Evolutionary conservation across 2,113 vertebrate genomes (phyloP).

Genomic region (Gavia stellata): DNA sequence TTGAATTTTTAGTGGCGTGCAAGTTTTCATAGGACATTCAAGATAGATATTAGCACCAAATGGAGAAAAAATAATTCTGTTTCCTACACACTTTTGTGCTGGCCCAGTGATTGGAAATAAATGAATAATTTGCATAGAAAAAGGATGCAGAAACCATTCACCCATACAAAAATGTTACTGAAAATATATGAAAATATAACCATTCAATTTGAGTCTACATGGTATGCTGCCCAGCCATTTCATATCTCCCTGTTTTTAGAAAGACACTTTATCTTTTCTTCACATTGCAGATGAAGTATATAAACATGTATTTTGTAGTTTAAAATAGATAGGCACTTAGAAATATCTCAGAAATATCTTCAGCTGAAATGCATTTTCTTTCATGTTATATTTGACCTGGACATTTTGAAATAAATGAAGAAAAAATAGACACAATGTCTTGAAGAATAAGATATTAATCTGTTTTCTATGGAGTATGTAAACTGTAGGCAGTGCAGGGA

Average conservation of each 20-base stretch:
- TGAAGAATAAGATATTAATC: neutral
- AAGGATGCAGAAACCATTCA: constrained; percentile 14
- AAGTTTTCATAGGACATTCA: neutral
- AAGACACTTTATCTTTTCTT: neutral
- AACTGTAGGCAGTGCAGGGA: neutral
- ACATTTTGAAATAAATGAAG: neutral
- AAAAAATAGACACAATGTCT: neutral
- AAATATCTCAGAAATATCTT: neutral
- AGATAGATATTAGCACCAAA: neutral
- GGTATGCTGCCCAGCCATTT: constrained; percentile 4
- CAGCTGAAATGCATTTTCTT: neutral
- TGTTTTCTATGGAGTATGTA: neutral
- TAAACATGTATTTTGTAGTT: neutral
- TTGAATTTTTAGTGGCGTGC: neutral
- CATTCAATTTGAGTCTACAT: constrained; percentile 11
- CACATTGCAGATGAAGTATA: neutral
- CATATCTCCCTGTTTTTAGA: neutral
- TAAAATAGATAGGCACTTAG: neutral
- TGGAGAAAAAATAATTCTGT: neutral
- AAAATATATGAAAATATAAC: constrained; percentile 33
- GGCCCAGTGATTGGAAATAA: constrained; percentile 8
- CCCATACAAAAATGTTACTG: constrained; percentile 16
- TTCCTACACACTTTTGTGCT: neutral
- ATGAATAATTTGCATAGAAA: constrained; percentile 36
- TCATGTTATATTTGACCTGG: neutral